Base-by-base conservation (phyloP, 2,113 vertebrate species). In the Cavia porcellus region DNA sequence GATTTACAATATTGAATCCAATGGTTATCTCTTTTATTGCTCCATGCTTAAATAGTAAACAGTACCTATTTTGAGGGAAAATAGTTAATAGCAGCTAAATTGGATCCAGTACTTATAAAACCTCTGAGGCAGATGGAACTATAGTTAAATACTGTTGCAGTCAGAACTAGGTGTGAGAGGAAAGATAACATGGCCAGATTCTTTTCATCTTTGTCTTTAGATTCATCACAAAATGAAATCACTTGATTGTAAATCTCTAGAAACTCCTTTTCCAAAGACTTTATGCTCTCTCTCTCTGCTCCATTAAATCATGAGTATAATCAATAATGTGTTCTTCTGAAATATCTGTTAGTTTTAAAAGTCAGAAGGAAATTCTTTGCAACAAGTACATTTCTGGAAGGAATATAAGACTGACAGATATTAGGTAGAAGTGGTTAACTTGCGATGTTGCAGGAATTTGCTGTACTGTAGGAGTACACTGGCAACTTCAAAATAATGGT, bases 101-200 rank as follows among this genome's bases (percentile, higher is more conserved):
- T 45, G 20, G 20, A 62, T 85, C 0, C 19, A 57, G 9, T 50
- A 42, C n/a, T 12, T 47, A 45, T 59, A 64, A 75, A 88, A 61
- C 35, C 22, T 66, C 59, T 72, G 55, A 42, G 86, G 22, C 14
- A 57, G 55, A 87, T 24, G 45, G 8, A 47, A 0, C 3, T 57
- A 14, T 15, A 14, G 14, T 24, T 68, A 52, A 42, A 45, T 45
- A 85, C 1, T 13, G 38, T 19, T 38, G 70, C 1, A 7, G 5
- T 14, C 52, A 42, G 42, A 13, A 1, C 25, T 32, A 1, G 5
- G 8, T 59, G 1, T 38, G 25, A 45, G 1, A 20, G 3, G 59
- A 10, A 64, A 61, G 59, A 8, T 28, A n/a, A 38, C 14, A 14
- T 22, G 47, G 30, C 32, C 35, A 94, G 7, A 61, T 45, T 20